These are phyloP conservation scores for Diadegma fenestrale DNA, from an alignment of 2,888 invertebrate genomes.

Conservation along the genomic window DNA sequence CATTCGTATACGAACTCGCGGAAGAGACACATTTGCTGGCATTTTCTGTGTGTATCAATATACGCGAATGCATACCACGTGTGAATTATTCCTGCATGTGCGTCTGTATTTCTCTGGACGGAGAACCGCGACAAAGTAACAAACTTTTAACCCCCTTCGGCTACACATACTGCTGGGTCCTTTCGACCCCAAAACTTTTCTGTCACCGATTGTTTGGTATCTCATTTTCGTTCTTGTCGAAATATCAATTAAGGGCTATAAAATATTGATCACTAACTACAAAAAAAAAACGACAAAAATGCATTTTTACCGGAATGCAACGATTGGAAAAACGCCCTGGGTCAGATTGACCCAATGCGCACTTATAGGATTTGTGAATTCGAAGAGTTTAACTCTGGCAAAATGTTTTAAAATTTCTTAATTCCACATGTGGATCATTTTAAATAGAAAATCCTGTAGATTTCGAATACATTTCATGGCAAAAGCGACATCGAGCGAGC, in stretches of 20 bases:
- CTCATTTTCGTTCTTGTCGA: no score
- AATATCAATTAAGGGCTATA: no score
- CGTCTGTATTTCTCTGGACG: not conserved
- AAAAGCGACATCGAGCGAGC: not conserved
- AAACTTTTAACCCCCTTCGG: not conserved
- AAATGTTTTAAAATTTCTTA: not conserved
- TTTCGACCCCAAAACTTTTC: no score
- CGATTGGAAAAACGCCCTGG: no score
- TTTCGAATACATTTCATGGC: not conserved
- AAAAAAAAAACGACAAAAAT: no score
- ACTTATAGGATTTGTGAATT: no score
- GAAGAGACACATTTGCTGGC: constrained; percentile 59
- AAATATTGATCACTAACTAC: no score
- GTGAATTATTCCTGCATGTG: not conserved
- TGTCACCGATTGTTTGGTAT: no score
- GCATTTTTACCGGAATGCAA: no score
- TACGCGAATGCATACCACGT: constrained; percentile 11
- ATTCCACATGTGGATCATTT: not conserved
- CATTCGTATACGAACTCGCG: constrained; percentile 40
- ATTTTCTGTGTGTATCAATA: constrained; percentile 17
- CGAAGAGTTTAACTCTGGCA: not conserved
- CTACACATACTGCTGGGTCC: not conserved
- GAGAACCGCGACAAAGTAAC: not conserved
- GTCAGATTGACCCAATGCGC: no score
- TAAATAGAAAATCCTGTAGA: not conserved